Evolutionary conservation across 2,113 vertebrate species (phyloP).

Genomic region (Oreotrochilus melanogaster): DNA sequence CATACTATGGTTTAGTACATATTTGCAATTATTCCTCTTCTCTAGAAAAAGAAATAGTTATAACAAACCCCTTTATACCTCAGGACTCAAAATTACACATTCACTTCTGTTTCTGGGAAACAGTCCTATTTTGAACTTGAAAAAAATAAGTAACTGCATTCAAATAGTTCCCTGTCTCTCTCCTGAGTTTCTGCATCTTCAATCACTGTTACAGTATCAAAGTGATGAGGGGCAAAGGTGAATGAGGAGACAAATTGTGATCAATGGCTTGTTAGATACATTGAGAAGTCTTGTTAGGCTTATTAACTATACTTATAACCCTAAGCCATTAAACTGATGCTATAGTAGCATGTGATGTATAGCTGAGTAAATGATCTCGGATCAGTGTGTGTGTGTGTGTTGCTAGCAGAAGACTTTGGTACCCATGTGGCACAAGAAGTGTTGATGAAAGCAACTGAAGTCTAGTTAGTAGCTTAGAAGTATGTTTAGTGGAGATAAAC

Average conservation of each 20-base stretch:
- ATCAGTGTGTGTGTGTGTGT: not conserved
- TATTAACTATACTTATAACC: constrained; percentile 82
- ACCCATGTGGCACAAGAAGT: not conserved
- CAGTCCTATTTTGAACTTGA: not conserved
- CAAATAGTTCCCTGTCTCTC: not conserved
- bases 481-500: accelerated
- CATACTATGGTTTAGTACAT: not conserved
- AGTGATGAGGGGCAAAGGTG: constrained; percentile 53
- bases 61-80: not conserved
- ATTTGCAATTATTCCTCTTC: not conserved
- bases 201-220: constrained; percentile 38
- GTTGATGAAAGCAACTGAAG: not conserved
- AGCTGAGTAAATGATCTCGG: constrained; percentile 72
- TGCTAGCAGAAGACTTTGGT: not conserved
- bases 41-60: not conserved
- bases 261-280: constrained; percentile 77
- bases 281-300: constrained; percentile 72
- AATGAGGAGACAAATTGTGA: constrained; percentile 76
- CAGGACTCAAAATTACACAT: not conserved
- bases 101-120: not conserved
- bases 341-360: constrained; percentile 71
- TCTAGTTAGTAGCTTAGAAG: not conserved
- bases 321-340: constrained; percentile 72
- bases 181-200: constrained; percentile 20
- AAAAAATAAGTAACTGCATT: not conserved